phyloP scores from a whole-genome alignment of 2,888 invertebrate species.

The Patella pellucida region DNA sequence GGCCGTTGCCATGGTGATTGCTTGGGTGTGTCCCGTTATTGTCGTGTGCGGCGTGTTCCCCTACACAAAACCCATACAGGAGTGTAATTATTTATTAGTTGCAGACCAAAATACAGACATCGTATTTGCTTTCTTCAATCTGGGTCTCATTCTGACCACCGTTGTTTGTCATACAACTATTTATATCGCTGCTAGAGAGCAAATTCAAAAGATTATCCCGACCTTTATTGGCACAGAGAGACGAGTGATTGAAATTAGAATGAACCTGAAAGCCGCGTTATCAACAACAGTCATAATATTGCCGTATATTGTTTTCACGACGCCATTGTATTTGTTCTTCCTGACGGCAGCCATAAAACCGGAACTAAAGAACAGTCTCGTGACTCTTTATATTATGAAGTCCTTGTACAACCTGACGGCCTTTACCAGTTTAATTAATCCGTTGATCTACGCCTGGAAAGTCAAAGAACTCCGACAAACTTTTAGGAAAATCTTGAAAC shows the following conservation, averaged over 20 bases:
- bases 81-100: neutral
- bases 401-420: neutral
- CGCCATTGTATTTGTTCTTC: neutral
- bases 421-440: neutral
- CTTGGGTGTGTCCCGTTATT: neutral
- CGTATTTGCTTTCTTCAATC: neutral
- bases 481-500: neutral
- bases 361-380: neutral
- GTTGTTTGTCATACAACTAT: neutral
- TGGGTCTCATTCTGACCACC: neutral
- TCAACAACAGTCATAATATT: neutral
- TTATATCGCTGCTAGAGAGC: neutral
- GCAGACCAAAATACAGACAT: neutral
- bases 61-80: neutral
- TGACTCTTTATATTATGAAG: neutral
- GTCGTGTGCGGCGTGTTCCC: neutral
- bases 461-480: neutral
- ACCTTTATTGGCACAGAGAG: neutral
- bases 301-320: neutral
- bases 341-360: neutral
- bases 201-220: neutral
- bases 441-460: neutral
- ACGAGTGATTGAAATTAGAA: neutral
- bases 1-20: neutral
- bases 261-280: neutral